Base-by-base conservation (phyloP, 2,113 vertebrate species). In the Echinops telfairi region DNA sequence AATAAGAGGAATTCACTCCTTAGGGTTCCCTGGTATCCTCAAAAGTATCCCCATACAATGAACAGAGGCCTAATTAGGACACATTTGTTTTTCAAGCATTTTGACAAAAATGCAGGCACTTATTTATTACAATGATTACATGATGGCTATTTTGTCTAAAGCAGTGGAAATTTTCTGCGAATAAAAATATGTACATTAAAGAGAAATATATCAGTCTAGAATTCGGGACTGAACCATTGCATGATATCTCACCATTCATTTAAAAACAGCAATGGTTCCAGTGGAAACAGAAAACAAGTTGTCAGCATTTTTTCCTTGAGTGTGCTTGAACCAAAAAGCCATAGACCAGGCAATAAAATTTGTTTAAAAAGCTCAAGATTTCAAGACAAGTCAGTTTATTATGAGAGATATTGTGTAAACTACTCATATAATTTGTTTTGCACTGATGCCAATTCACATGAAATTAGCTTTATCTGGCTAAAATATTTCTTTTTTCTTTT, bases 261-360 rank as follows among this genome's bases (percentile, higher is more conserved):
- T 94, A 73, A 97, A 97, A 96, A 93, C 89, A 94, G 91, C 92
- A 96, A 90, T 91, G 43, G 70, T 97, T 97, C 96, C 97, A 97
- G 92, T 92, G 94, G 96, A 97, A 97, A 95, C 96, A 97, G 95
- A 97, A 97, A 96, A 95, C 88, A 97, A 97, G 89, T 96, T 97
- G 96, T 97, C 97, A 97, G 96, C 97, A 95, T 96, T 97, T 98
- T 97, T 86, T 94, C 88, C 88, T 96, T 86, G 66, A 89, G 95
- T 90, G 94, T 5, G 91, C 47, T 97, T 91, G 94, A 96, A 94
- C 94, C 95, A 95, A 86, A 90, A 94, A 97, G 95, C 93, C 95
- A 92, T 94, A 96, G 94, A 95, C 84, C 88, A 97, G 95, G 91
- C 88, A 96, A 88, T 88, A 97, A 97, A 97, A 83, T 88, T 85